A percentile compares a stretch with the other conserved stretches of the same genome.
Evolutionary conservation across 2,113 vertebrate species (phyloP).

Genomic region (Chascanopsetta lugubris): DNA sequence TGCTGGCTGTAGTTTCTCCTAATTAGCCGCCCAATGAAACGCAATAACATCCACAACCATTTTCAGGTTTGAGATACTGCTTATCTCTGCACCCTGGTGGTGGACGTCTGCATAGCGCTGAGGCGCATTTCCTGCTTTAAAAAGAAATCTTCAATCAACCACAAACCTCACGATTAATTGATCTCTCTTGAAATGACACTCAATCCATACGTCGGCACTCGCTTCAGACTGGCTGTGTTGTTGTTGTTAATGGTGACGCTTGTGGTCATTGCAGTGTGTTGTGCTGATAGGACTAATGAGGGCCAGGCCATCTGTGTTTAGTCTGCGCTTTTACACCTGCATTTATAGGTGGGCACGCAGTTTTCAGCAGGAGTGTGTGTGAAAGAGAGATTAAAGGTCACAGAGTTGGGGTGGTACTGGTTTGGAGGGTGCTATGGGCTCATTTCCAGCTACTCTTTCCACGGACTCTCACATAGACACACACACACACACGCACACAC

Average conservation of each 20-base stretch:
- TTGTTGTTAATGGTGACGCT: slow-evolving; percentile 53
- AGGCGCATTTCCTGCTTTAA: not conserved
- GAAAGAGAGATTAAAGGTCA: slow-evolving; percentile 37
- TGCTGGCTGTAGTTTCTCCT: slow-evolving; percentile 30
- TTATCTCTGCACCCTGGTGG: slow-evolving; percentile 17
- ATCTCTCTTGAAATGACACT: slow-evolving; percentile 50
- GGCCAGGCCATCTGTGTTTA: slow-evolving; percentile 50
- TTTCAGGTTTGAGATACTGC: not conserved
- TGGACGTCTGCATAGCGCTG: slow-evolving; percentile 6
- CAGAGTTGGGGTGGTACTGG: slow-evolving; percentile 55
- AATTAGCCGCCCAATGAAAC: slow-evolving; percentile 11
- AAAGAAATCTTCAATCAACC: slow-evolving; percentile 19
- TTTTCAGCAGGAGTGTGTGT: slow-evolving; percentile 26
- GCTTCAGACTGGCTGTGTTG: slow-evolving; percentile 28
- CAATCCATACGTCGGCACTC: slow-evolving; percentile 63
- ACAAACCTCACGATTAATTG: slow-evolving; percentile 31
- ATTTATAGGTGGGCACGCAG: slow-evolving; percentile 25
- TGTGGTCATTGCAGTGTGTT: slow-evolving; percentile 53
- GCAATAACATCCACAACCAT: slow-evolving; percentile 31
- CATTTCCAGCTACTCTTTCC: slow-evolving; percentile 60
- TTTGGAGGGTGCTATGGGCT: slow-evolving; percentile 64
- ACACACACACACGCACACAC: slow-evolving; percentile 43
- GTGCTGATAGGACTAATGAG: slow-evolving; percentile 52
- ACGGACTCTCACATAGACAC: slow-evolving; percentile 40
- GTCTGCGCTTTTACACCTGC: slow-evolving; percentile 18